Base-by-base conservation (phyloP, 2,797 vertebrate species). In the Schizopygopsis pylzovi region DNA sequence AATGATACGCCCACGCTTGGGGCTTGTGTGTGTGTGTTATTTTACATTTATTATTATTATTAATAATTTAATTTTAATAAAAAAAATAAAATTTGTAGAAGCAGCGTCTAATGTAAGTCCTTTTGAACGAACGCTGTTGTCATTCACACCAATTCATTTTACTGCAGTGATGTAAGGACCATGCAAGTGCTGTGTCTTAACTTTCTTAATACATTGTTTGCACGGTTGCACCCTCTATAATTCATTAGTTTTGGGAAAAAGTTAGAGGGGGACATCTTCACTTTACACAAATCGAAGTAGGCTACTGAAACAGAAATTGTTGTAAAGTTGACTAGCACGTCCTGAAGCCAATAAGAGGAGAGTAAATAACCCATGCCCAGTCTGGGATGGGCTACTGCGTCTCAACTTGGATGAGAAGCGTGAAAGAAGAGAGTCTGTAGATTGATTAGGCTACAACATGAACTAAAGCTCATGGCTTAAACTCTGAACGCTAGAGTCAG, bases 291-390 rank as follows among this genome's bases (percentile, higher is more conserved):
- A 28, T 8, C 41, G 33, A 45, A 67, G 61, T 49, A 33, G 33
- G 33, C 33, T 33, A 68, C 0, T 52, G 79, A 72, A 43, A 59
- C 15, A 45, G 2, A 37, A 59, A 78, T 77, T 70, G 28, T 28
- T 83, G 28, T 41, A 79, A 76, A 6, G 84, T 81, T 91, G 93
- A 95, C 85, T 91, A 95, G 85, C 93, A 90, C 0, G 22, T 1
- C 0, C 0, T 3, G 2, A 4, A 1, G 37, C 95, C 95, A 95
- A 95, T 95, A 73, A 87, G 78, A 79, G 87, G 2, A 18, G 85
- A 85, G 56, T 45, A 37, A 11, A 12, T 63, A 56, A 79, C 85
- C 70, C 52, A 79, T 81, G 90, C 65, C 93, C 94, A 91, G 92
- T 94, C 87, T 90, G 85, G 90, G 92, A 88, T 59, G 88, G 54